Conservation (phyloP, 2,888 invertebrate genomes). For the Myopa tessellatipennis region DNA sequence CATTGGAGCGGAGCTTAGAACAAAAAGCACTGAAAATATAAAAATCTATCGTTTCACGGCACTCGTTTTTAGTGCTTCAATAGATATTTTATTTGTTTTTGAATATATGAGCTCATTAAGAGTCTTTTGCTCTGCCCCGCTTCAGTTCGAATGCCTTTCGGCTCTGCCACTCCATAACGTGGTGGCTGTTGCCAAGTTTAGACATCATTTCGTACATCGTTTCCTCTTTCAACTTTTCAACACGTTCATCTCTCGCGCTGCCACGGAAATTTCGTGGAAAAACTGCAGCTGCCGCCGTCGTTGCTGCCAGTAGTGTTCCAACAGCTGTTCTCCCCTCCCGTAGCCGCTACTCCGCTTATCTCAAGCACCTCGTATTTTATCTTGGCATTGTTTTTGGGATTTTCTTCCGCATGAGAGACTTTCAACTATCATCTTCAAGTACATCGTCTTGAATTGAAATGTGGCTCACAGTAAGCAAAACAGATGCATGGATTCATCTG, state of each 20-base stretch:
- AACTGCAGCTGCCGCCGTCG: neutral
- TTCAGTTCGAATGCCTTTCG: neutral
- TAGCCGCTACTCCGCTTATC: neutral
- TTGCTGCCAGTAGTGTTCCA: neutral
- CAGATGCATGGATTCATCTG: neutral
- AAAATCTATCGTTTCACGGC: neutral
- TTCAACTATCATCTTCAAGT: slow-evolving; percentile 10
- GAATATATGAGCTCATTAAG: neutral
- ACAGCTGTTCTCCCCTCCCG: neutral
- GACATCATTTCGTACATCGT: slow-evolving; percentile 17
- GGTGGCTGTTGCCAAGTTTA: neutral
- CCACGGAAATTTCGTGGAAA: slow-evolving; percentile 8
- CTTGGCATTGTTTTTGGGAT: neutral
- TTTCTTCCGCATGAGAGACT: slow-evolving; percentile 18
- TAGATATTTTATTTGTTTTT: slow-evolving; percentile 18
- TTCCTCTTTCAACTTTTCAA: slow-evolving; percentile 12
- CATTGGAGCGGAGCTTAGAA: neutral
- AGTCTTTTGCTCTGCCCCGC: too few species aligned
- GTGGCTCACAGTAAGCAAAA: neutral
- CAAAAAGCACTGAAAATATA: neutral
- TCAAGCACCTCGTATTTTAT: neutral
- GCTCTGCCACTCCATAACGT: neutral
- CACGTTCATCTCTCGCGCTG: neutral
- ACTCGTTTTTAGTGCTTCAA: slow-evolving; percentile 4
- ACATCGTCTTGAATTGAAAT: slow-evolving; percentile 10